Evolutionary conservation across 2,888 invertebrate genomes (phyloP).

Genomic region (Apocheima hispidaria): DNA sequence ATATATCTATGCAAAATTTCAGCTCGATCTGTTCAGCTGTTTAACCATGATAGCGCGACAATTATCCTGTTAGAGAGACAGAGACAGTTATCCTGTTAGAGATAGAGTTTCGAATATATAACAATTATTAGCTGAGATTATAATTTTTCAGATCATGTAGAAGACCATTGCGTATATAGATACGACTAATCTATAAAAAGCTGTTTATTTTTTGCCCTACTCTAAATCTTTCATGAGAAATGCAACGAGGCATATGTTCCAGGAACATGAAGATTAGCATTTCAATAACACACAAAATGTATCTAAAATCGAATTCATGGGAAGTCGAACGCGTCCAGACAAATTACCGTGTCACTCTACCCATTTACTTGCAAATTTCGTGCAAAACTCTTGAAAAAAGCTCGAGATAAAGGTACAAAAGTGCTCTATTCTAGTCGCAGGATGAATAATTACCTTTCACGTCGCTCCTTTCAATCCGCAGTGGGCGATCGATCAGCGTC

Average conservation of each 20-base stretch:
- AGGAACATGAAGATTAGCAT: constrained; percentile 49
- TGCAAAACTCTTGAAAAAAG: constrained; percentile 82
- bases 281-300: constrained; percentile 45
- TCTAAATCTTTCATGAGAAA: constrained; percentile 6
- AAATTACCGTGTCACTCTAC: constrained; percentile 81
- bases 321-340: constrained; percentile 75
- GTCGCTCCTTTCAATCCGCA: constrained; percentile 85
- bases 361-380: constrained; percentile 86
- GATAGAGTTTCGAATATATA: no score
- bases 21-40: no score
- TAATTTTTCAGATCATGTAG: no score
- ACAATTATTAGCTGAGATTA: not conserved
- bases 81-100: no score
- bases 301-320: constrained; percentile 71
- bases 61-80: no score
- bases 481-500: constrained; percentile 83
- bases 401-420: constrained; percentile 84
- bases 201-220: not conserved
- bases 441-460: constrained; percentile 86
- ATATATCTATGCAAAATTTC: no score
- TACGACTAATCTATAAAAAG: not conserved
- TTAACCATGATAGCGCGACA: no score
- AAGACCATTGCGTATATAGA: no score
- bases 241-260: constrained; percentile 35
- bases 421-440: constrained; percentile 86